Evolutionary conservation across 2,888 invertebrate genomes (phyloP).

Genomic region (Lasius fuliginosus): DNA sequence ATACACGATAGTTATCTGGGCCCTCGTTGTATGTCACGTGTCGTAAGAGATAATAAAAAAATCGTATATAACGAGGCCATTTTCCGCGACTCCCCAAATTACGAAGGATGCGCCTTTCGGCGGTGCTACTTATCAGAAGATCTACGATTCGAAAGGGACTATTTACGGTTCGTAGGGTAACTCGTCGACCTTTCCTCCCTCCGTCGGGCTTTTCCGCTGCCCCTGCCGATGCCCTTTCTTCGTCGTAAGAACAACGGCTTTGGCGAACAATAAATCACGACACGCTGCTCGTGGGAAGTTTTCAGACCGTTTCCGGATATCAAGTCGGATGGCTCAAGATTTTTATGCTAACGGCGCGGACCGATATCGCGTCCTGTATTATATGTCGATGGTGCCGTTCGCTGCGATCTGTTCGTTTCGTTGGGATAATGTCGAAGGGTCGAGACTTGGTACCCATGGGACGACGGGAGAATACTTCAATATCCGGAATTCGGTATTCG

Average conservation of each 20-base stretch:
- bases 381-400: conserved; percentile 10
- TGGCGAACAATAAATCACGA: conserved; percentile 78
- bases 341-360: conserved; percentile 80
- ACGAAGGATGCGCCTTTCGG: conserved; percentile 67
- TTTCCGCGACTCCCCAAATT: conserved; percentile 62
- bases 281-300: conserved; percentile 77
- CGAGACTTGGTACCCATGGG: conserved; percentile 32
- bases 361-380: conserved; percentile 52
- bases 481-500: conserved; percentile 45
- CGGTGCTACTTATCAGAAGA: conserved; percentile 76
- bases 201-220: conserved; percentile 18
- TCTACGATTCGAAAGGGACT: conserved; percentile 80
- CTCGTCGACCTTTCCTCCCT: conserved; percentile 42
- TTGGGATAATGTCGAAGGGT: conserved; percentile 43
- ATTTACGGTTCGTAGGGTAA: conserved; percentile 78
- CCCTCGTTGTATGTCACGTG: conserved; percentile 29
- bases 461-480: conserved; percentile 20
- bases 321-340: conserved; percentile 77
- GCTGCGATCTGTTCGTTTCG: conserved; percentile 20
- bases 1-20: conserved; percentile 68
- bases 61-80: conserved; percentile 64
- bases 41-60: conserved; percentile 75
- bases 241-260: conserved; percentile 55
- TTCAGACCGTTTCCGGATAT: conserved; percentile 69
- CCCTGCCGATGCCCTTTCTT: conserved; percentile 58